A percentile compares a stretch with the other conserved stretches of the same genome.
These are phyloP conservation scores for Oxyscelio sp. DNA, from an alignment of 2,888 invertebrate genomes.

Conservation along the genomic window DNA sequence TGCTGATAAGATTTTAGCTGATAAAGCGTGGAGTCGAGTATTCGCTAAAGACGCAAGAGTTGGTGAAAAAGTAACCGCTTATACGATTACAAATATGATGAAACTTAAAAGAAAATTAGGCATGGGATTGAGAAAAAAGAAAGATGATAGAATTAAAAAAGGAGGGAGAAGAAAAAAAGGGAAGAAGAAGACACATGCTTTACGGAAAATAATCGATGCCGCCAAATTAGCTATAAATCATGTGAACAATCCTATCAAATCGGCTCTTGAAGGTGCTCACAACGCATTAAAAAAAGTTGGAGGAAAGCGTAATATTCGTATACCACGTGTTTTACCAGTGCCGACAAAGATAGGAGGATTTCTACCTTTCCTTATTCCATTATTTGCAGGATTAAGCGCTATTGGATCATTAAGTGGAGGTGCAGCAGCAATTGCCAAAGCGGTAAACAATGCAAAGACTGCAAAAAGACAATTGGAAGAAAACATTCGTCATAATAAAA, in stretches of 20 bases:
- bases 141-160: neutral
- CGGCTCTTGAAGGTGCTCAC: constrained; percentile 21
- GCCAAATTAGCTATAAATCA: constrained; percentile 5
- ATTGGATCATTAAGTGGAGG: neutral
- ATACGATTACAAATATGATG: neutral
- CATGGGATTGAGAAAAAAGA: constrained; percentile 1
- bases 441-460: constrained; percentile 17
- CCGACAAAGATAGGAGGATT: constrained; percentile 24
- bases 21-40: neutral
- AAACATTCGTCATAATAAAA: constrained; percentile 78
- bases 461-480: constrained; percentile 76
- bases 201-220: constrained; percentile 15
- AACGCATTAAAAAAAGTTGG: constrained; percentile 33
- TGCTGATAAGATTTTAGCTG: constrained; percentile 2
- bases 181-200: neutral
- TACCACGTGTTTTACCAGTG: constrained; percentile 52
- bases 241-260: constrained; percentile 4
- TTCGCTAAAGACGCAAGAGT: neutral
- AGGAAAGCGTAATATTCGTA: constrained; percentile 48
- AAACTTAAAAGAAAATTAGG: constrained; percentile 1
- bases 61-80: neutral
- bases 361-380: constrained; percentile 31
- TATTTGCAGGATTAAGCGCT: constrained; percentile 39
- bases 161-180: neutral
- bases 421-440: neutral